Evolutionary conservation across 2,797 vertebrate genomes (phyloP).

Genomic region (Anguilla pacifica): DNA sequence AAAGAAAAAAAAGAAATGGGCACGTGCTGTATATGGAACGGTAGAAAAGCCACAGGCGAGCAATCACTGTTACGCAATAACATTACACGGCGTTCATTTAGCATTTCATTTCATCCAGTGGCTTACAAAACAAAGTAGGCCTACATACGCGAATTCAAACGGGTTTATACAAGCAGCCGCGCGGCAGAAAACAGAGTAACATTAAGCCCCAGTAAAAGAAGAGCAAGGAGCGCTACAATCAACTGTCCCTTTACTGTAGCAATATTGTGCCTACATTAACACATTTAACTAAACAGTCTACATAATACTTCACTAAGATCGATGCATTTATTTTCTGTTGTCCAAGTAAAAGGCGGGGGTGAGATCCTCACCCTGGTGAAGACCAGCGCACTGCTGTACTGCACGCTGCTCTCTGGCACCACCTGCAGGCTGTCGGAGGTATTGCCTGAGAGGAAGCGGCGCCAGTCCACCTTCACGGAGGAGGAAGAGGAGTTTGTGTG

Average conservation of each 20-base stretch:
- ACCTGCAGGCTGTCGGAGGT: conserved; percentile 70
- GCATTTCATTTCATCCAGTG: background rate
- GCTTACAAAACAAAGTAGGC: background rate
- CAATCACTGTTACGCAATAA: background rate
- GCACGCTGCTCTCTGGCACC: conserved; percentile 74
- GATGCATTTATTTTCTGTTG: background rate
- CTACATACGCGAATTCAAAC: too few species aligned
- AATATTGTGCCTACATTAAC: background rate
- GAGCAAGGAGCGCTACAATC: too few species aligned
- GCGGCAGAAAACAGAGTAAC: too few species aligned
- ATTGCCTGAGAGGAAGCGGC: conserved; percentile 59
- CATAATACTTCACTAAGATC: background rate
- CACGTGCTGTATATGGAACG: background rate
- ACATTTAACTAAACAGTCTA: background rate
- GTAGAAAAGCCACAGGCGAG: background rate
- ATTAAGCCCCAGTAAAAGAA: too few species aligned
- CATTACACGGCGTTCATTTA: background rate
- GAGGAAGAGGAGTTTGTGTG: conserved; percentile 73
- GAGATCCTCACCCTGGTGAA: conserved; percentile 76
- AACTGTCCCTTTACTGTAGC: too few species aligned
- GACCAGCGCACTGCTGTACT: conserved; percentile 72
- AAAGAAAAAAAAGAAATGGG: background rate
- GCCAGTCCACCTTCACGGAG: conserved; percentile 78
- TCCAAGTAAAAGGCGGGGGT: background rate
- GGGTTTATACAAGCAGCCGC: too few species aligned